Evolutionary conservation across 2,797 vertebrate genomes (phyloP).

Genomic region (Tadarida brasiliensis): DNA sequence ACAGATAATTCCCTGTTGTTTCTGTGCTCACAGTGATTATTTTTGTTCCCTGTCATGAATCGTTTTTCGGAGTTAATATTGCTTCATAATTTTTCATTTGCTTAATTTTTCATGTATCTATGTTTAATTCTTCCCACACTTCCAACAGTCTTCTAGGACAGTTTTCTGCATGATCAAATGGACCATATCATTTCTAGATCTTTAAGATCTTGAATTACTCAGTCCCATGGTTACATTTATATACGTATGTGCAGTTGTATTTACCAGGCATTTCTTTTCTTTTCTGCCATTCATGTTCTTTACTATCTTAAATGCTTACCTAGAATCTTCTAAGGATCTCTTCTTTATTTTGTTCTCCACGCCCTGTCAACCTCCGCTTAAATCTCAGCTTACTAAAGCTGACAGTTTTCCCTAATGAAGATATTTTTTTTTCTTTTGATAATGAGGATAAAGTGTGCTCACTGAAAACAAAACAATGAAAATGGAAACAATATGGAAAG

Average conservation of each 20-base stretch:
- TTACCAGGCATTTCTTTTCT: conserved; percentile 8
- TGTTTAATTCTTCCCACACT: conserved; percentile 29
- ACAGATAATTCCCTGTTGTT: conserved; percentile 44
- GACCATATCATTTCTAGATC: neutral
- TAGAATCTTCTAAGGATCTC: neutral
- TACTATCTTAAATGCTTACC: conserved; percentile 43
- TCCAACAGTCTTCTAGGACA: neutral
- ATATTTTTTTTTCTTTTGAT: conserved; percentile 9
- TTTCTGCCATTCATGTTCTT: conserved; percentile 13
- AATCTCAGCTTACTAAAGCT: conserved; percentile 29
- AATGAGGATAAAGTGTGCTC: conserved; percentile 29
- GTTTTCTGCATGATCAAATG: neutral
- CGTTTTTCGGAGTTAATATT: conserved; percentile 21
- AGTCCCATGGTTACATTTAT: neutral
- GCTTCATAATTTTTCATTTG: conserved; percentile 33
- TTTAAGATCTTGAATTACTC: conserved; percentile 23
- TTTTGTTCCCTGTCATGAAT: conserved; percentile 51
- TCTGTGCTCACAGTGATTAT: conserved; percentile 31
- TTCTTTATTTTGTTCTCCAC: conserved; percentile 18
- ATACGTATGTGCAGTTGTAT: neutral
- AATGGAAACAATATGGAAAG: neutral
- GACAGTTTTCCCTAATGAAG: conserved; percentile 29
- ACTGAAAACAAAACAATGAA: conserved; percentile 45
- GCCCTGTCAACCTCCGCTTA: neutral
- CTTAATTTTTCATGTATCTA: conserved; percentile 11